Evolutionary conservation across 2,113 vertebrate genomes (phyloP), one percentile per base, ranked within the genome.

Genomic region (Hyaena hyaena): DNA sequence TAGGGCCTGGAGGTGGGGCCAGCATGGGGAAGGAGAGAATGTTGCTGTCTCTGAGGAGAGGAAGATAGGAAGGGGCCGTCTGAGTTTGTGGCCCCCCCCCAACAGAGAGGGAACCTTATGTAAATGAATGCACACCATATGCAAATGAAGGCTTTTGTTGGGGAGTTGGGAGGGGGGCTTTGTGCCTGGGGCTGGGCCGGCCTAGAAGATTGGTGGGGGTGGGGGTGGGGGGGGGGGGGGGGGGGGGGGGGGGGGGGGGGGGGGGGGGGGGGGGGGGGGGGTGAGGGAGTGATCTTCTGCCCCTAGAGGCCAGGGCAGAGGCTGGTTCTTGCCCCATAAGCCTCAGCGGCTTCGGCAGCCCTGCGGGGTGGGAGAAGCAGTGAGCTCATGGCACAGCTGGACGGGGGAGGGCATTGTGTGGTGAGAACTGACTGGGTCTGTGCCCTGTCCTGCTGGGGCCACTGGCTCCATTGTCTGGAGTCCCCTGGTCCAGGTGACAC

Each of bases 381-480:
- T 98, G 98, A 97, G 97, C 96, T 98, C 98, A 98, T 92, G 80
- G 80, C 96, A 35, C 97, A 97, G 97, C 98, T 98, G 98, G 96
- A 81, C 43, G 1, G 86, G 90, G 48, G 81, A 82, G 88, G 53
- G 96, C 87, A 81, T 66, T 94, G 95, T 93, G 79, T 86, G 83
- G 63, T 50, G 63, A 94, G 89, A 77, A 90, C 88, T 79, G 94
- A 58, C 63, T 68, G 65, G 66, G 71, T 21, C 91, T 74, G 93
- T 93, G 90, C 90, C 82, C 94, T 90, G 88, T 89, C 84, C 43
- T 21, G 90, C 90, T 50, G 0, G 5, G 83, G 79, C 93, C 90
- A 76, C 93, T 96, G 90, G 95, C 93, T 82, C 96, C 76, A 97
- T 98, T 98, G 97, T 98, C 94, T 86, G 66, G 48, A 53, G 73